Evolutionary conservation across 2,888 invertebrate genomes (phyloP).

Genomic region (Dasysyrphus albostriatus): DNA sequence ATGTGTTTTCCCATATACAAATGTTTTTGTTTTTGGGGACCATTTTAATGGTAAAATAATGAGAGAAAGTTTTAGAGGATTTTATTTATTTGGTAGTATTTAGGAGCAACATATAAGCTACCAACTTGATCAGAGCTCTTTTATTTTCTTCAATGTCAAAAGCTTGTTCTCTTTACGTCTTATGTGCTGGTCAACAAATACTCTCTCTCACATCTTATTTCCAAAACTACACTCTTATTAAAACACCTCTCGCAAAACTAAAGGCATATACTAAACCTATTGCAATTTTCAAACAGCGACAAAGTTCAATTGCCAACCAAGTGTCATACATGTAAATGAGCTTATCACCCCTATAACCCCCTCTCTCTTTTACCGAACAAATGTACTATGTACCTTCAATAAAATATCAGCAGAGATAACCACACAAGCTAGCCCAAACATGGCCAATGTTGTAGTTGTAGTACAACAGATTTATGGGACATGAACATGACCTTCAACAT

Average conservation of each 20-base stretch:
- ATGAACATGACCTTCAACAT: conserved; percentile 70
- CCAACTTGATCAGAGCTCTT: no score
- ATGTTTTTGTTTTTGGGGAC: no score
- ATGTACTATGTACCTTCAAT: neutral
- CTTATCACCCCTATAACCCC: conserved; percentile 10
- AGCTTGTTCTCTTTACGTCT: no score
- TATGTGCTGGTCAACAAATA: no score
- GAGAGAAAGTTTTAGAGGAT: no score
- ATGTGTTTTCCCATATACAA: no score
- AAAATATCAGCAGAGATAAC: conserved; percentile 18
- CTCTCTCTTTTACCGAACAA: neutral
- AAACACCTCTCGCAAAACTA: neutral
- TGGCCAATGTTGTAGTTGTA: neutral
- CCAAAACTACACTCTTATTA: neutral
- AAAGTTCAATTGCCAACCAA: conserved; percentile 46
- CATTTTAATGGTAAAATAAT: no score
- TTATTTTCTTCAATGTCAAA: no score
- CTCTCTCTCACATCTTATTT: neutral
- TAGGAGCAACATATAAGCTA: no score
- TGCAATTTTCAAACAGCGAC: conserved; percentile 10
- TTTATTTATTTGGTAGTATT: no score
- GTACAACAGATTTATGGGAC: conserved; percentile 64
- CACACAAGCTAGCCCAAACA: conserved; percentile 28
- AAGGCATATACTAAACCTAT: neutral
- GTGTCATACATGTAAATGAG: conserved; percentile 60